Conservation (phyloP, 2,797 vertebrate genomes). For the Aphelocoma californica region DNA sequence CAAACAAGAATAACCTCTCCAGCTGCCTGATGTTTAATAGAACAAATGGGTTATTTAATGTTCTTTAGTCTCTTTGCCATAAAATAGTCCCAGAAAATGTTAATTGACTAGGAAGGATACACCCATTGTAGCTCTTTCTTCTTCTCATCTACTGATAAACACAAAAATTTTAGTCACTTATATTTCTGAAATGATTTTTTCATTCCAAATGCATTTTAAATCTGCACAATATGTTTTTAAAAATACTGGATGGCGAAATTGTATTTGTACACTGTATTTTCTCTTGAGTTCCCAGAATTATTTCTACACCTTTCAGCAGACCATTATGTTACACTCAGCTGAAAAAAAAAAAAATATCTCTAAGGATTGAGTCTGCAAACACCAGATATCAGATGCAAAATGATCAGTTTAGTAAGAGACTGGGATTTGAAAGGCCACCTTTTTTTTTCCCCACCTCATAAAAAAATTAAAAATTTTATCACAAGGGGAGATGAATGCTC, state of each 20-base stretch:
- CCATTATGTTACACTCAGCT: not conserved
- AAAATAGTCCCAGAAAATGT: not conserved
- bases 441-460: not conserved
- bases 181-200: not conserved
- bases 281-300: not conserved
- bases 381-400: not conserved
- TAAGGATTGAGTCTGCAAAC: not conserved
- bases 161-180: not conserved
- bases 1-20: not conserved
- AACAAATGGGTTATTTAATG: not conserved
- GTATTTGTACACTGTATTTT: not conserved
- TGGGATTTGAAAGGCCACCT: not conserved
- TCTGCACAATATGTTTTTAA: not conserved
- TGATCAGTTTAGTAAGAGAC: not conserved
- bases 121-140: not conserved
- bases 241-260: not conserved
- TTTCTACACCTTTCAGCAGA: not conserved
- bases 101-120: not conserved
- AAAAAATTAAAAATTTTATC: not conserved
- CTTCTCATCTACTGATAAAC: not conserved
- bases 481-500: not conserved
- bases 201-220: not conserved
- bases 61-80: not conserved
- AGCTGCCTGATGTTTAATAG: not conserved
- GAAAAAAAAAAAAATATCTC: not conserved